These are phyloP conservation scores for Poeciliopsis turrubarensis DNA, from an alignment of 2,113 vertebrate genomes.

Conservation along the genomic window DNA sequence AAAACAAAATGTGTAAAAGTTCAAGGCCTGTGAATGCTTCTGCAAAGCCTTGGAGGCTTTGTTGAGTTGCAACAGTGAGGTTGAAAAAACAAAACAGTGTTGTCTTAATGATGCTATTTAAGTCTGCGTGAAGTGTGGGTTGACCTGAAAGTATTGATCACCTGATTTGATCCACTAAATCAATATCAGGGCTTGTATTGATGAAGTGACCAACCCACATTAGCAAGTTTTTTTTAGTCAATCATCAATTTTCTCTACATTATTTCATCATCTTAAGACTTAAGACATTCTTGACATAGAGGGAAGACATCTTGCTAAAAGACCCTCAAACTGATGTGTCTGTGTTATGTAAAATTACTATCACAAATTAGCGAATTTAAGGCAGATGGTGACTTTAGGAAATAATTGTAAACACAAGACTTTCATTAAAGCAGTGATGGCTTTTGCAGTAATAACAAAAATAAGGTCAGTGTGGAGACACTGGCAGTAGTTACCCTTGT, in stretches of 20 bases:
- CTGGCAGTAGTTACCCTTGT: slow-evolving; percentile 52
- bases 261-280: background rate
- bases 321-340: background rate
- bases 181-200: slow-evolving; percentile 28
- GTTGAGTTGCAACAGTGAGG: background rate
- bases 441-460: slow-evolving; percentile 45
- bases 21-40: background rate
- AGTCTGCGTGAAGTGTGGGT: slow-evolving; percentile 16
- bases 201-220: slow-evolving; percentile 17
- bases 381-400: background rate
- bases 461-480: slow-evolving; percentile 44
- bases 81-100: background rate
- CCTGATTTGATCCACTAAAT: slow-evolving; percentile 29
- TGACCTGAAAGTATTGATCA: slow-evolving; percentile 36
- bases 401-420: slow-evolving; percentile 53
- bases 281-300: background rate
- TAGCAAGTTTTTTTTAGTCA: slow-evolving; percentile 1
- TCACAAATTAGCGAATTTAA: slow-evolving; percentile 6
- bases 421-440: slow-evolving; percentile 37
- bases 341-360: background rate
- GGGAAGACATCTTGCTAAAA: background rate
- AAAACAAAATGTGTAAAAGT: background rate
- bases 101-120: slow-evolving; percentile 15
- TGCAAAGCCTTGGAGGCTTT: background rate
- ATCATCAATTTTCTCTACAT: background rate